phyloP scores from a whole-genome alignment of 1,140 invertebrate species.

The Zophobas atratus region DNA sequence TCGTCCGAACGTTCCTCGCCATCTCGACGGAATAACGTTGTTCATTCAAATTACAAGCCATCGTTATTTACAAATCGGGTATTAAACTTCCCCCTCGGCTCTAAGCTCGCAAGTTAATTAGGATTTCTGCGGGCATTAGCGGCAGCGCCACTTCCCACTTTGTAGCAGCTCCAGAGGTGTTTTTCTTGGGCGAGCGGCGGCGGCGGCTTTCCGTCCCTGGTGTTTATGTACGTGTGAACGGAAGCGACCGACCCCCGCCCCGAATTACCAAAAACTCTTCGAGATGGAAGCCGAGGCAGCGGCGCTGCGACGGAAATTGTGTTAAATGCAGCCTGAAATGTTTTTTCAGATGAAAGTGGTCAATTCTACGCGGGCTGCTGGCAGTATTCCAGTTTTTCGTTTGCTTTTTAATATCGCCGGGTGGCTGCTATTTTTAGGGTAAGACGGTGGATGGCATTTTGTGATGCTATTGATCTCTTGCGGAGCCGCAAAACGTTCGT shows the following conservation, averaged over 20 bases:
- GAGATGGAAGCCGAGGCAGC: neutral
- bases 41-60: neutral
- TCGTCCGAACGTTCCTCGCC: neutral
- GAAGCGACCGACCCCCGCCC: too few relatives aligned
- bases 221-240: too few relatives aligned
- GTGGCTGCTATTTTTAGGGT: neutral
- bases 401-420: neutral
- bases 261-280: neutral
- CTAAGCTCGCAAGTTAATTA: conserved; percentile 4
- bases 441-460: neutral
- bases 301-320: neutral
- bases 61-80: conserved; percentile 10
- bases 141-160: neutral
- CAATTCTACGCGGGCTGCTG: neutral
- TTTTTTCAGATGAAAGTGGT: neutral
- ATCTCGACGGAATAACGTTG: conserved; percentile 8
- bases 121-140: neutral
- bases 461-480: neutral
- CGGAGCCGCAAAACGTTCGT: too few relatives aligned
- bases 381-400: neutral
- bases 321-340: neutral
- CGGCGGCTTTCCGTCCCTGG: too few relatives aligned
- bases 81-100: neutral
- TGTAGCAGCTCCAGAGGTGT: neutral
- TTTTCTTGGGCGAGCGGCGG: neutral